Evolutionary conservation across 1,140 invertebrate genomes (phyloP).

Genomic region (Phymastichus coffea): DNA sequence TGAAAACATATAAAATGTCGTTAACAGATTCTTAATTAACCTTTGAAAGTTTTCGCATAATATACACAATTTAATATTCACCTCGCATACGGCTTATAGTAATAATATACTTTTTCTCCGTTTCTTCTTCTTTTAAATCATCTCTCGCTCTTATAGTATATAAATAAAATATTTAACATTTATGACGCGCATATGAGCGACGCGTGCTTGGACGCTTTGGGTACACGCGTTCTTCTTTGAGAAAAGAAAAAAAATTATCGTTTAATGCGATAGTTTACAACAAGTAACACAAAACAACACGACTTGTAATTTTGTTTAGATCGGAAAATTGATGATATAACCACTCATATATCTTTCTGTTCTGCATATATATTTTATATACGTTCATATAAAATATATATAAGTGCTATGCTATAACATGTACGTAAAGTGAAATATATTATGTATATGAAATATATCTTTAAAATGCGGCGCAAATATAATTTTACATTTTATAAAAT

Average conservation of each 20-base stretch:
- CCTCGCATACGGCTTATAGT: conserved; percentile 6
- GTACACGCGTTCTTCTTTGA: background rate
- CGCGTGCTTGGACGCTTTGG: conserved; percentile 7
- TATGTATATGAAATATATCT: conserved; percentile 26
- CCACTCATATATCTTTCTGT: conserved; percentile 12
- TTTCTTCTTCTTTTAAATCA: background rate
- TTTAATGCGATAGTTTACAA: conserved; percentile 21
- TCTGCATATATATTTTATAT: conserved; percentile 13
- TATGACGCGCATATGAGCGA: conserved; percentile 10
- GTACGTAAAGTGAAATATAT: conserved; percentile 23
- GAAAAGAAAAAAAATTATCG: too few species aligned
- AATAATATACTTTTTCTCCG: conserved; percentile 20
- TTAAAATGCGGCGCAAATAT: conserved; percentile 25
- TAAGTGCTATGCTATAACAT: conserved; percentile 23
- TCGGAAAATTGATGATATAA: conserved; percentile 22
- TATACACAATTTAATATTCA: background rate
- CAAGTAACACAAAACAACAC: conserved; percentile 28
- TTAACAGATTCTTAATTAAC: conserved; percentile 8
- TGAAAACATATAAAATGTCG: conserved; percentile 15
- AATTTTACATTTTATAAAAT: conserved; percentile 30
- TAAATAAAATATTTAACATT: conserved; percentile 30
- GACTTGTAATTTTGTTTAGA: conserved; percentile 26
- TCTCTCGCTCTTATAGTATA: conserved; percentile 9
- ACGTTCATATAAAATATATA: conserved; percentile 24
- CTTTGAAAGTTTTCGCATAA: background rate